phyloP scores from a whole-genome alignment of 2,797 vertebrate species.

The Florisuga fusca region DNA sequence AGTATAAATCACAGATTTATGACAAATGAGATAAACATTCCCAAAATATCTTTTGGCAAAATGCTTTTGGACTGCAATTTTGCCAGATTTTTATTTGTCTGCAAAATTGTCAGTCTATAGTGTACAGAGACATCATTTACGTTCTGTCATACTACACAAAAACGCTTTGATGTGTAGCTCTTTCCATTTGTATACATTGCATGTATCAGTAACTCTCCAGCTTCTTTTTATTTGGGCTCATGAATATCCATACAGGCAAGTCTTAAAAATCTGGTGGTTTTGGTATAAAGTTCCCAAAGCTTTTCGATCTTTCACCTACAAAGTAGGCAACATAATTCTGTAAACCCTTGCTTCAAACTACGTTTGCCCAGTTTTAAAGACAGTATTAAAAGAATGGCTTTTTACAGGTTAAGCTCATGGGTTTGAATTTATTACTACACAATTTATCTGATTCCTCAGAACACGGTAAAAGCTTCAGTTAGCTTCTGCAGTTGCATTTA shows the following conservation, averaged over 20 bases:
- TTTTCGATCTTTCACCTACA: neutral
- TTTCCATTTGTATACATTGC: neutral
- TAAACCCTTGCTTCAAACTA: neutral
- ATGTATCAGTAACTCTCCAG: neutral
- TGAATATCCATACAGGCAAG: neutral
- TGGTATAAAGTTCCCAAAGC: neutral
- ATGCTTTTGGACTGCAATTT: slow-evolving; percentile 36
- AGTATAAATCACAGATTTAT: slow-evolving; percentile 50
- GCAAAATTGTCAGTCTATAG: slow-evolving; percentile 43
- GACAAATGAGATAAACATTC: slow-evolving; percentile 55
- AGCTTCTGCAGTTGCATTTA: neutral
- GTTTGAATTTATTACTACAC: neutral
- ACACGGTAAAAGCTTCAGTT: neutral
- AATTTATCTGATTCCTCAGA: neutral
- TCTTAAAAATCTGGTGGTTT: neutral
- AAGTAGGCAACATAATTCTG: neutral
- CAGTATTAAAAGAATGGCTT: neutral
- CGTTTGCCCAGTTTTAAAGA: neutral
- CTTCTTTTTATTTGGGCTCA: neutral
- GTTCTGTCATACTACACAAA: slow-evolving; percentile 29
- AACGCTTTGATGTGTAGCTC: neutral
- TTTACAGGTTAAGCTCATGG: neutral
- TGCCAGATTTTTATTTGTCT: slow-evolving; percentile 64
- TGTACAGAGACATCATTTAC: slow-evolving; percentile 23
- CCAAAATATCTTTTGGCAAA: slow-evolving; percentile 65